A percentile compares a stretch with the other conserved stretches of the same genome.
phyloP scores from a whole-genome alignment of 1,140 invertebrate genomes.

The Heliconius himera region DNA sequence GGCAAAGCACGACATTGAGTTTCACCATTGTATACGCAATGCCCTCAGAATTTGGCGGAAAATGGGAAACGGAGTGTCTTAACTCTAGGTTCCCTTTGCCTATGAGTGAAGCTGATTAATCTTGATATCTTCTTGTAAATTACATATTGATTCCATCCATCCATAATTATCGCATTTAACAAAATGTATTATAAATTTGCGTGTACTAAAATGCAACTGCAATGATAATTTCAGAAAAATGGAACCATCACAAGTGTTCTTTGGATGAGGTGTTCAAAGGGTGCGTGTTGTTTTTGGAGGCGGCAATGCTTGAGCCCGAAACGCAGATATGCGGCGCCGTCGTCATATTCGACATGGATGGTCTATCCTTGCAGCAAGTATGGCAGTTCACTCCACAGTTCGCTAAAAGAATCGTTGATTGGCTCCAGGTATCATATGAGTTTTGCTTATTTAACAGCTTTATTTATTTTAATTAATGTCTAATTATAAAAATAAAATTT shows the following conservation, averaged over 20 bases:
- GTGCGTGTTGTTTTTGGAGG: constrained; percentile 89
- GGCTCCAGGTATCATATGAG: constrained; percentile 84
- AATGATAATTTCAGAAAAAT: constrained; percentile 84
- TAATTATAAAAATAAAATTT: background rate
- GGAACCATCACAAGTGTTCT: constrained; percentile 90
- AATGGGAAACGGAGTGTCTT: too few species aligned
- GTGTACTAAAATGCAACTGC: too few species aligned
- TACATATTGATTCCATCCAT: too few species aligned
- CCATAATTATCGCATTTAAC: too few species aligned
- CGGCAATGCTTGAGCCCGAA: constrained; percentile 89
- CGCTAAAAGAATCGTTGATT: constrained; percentile 91
- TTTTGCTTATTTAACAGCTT: background rate
- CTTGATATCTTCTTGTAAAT: too few species aligned
- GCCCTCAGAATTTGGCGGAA: too few species aligned
- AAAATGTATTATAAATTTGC: too few species aligned
- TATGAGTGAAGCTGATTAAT: background rate
- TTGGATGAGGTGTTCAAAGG: constrained; percentile 93
- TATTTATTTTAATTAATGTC: background rate
- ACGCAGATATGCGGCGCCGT: constrained; percentile 84
- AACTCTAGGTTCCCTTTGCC: too few species aligned
- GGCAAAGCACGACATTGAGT: too few species aligned
- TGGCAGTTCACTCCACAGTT: constrained; percentile 92
- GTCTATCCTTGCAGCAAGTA: constrained; percentile 88
- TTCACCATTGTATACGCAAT: too few species aligned
- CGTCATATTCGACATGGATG: constrained; percentile 93